A percentile compares a stretch with the other conserved stretches of the same genome.
Evolutionary conservation across 2,888 invertebrate genomes (phyloP).

Genomic region (Tanytarsus gracilentus): DNA sequence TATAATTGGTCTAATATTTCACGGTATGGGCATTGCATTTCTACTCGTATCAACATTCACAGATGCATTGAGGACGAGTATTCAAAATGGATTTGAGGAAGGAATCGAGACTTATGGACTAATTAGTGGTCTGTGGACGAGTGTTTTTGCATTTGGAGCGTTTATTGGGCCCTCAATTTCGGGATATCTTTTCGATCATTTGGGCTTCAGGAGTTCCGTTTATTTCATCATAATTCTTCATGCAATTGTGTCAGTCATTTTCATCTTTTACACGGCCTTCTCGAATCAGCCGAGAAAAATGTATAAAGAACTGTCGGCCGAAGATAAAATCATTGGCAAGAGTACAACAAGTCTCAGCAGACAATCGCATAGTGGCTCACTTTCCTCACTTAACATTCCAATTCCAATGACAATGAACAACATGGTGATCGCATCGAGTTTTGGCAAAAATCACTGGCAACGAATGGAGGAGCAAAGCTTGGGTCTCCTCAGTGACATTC

Average conservation of each 20-base stretch:
- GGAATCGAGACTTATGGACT: conserved; percentile 81
- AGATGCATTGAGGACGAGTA: conserved; percentile 67
- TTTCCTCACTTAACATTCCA: background rate
- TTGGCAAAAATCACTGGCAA: conserved; percentile 18
- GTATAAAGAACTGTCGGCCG: conserved; percentile 12
- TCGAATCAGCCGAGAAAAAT: background rate
- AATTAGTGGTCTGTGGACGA: conserved; percentile 84
- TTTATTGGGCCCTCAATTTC: conserved; percentile 72
- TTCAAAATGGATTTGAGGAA: conserved; percentile 74
- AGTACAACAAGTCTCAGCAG: background rate
- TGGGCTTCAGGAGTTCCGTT: conserved; percentile 62
- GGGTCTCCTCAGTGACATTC: background rate
- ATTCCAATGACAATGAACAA: conserved; percentile 12
- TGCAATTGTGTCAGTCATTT: conserved; percentile 37
- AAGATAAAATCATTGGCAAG: background rate
- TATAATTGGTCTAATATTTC: conserved; percentile 61
- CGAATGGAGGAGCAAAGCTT: conserved; percentile 10
- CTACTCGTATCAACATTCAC: conserved; percentile 79
- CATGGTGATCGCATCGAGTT: background rate
- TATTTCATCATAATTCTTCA: conserved; percentile 61
- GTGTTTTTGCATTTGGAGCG: conserved; percentile 77
- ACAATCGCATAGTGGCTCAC: background rate
- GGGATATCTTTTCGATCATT: conserved; percentile 62
- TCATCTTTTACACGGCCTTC: background rate
- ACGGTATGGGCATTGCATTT: conserved; percentile 76